Conservation (phyloP, 2,888 invertebrate species). For the Nemurella pictetii region DNA sequence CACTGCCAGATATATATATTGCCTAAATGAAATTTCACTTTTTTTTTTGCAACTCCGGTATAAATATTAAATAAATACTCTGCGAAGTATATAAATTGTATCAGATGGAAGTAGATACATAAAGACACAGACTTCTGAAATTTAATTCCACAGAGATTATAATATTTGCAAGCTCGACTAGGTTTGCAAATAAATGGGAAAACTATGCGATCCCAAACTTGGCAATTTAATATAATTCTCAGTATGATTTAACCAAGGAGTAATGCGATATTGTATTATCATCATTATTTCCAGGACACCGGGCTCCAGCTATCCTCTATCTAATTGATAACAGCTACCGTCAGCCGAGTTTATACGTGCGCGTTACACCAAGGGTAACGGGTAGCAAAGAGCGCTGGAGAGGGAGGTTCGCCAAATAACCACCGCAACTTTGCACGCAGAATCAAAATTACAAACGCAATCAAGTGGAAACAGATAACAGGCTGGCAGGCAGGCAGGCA, state of each 20-base stretch:
- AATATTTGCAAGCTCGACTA: neutral
- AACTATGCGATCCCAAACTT: neutral
- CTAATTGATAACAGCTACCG: conserved; percentile 18
- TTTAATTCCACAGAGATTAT: neutral
- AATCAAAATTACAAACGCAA: conserved; percentile 14
- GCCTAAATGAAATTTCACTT: neutral
- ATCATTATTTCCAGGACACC: conserved; percentile 4
- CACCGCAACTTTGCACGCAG: neutral
- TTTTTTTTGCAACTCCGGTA: neutral
- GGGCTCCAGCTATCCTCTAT: neutral
- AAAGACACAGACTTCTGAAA: neutral
- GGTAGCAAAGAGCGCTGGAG: neutral
- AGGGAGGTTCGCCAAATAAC: neutral
- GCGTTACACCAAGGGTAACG: neutral
- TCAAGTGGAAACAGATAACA: conserved; percentile 26
- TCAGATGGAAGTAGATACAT: neutral
- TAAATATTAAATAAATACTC: neutral
- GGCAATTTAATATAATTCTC: neutral
- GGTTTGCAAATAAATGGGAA: neutral
- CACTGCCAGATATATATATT: neutral
- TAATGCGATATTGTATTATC: conserved; percentile 18
- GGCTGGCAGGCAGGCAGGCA: too few species aligned
- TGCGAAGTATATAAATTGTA: neutral
- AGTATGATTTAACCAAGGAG: neutral
- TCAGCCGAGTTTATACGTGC: neutral